Conservation (phyloP, 2,888 invertebrate genomes). For the Agapostemon virescens region DNA sequence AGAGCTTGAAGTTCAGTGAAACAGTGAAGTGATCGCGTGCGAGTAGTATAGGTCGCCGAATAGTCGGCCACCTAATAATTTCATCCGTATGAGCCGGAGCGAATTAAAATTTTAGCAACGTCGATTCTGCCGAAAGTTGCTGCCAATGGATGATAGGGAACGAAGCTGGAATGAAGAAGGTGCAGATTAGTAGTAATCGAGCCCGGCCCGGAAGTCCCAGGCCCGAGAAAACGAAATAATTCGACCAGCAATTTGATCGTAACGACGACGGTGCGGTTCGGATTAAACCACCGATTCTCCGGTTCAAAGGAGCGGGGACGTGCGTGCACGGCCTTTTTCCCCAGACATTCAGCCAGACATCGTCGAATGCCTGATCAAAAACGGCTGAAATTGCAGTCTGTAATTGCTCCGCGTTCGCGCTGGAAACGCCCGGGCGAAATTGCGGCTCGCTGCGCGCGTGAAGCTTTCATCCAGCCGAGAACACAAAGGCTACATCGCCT, state of each 20-base stretch:
- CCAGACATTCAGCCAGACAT: slow-evolving; percentile 13
- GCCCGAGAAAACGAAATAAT: background rate
- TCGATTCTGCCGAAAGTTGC: background rate
- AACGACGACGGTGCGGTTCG: background rate
- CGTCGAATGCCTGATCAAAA: slow-evolving; percentile 34
- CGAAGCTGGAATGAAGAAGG: background rate
- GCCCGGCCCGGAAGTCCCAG: background rate
- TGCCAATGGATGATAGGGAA: background rate
- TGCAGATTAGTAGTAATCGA: too few species aligned
- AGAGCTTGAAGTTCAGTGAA: background rate
- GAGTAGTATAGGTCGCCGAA: background rate
- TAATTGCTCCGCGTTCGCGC: slow-evolving; percentile 30
- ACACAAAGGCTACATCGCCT: slow-evolving; percentile 31
- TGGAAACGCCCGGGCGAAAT: slow-evolving; percentile 28
- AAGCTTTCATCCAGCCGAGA: slow-evolving; percentile 10
- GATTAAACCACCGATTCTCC: slow-evolving; percentile 15
- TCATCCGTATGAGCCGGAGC: too few species aligned
- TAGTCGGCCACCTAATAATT: too few species aligned
- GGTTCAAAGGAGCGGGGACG: background rate
- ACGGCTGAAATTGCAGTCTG: slow-evolving; percentile 27
- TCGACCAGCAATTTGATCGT: slow-evolving; percentile 7
- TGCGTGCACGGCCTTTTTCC: background rate
- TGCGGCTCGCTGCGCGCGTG: slow-evolving; percentile 3
- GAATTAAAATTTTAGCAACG: background rate
- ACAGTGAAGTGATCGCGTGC: background rate